A percentile compares a stretch with the other conserved stretches of the same genome.
Evolutionary conservation across 2,113 vertebrate species (phyloP).

Genomic region (Orthonyx spaldingii): DNA sequence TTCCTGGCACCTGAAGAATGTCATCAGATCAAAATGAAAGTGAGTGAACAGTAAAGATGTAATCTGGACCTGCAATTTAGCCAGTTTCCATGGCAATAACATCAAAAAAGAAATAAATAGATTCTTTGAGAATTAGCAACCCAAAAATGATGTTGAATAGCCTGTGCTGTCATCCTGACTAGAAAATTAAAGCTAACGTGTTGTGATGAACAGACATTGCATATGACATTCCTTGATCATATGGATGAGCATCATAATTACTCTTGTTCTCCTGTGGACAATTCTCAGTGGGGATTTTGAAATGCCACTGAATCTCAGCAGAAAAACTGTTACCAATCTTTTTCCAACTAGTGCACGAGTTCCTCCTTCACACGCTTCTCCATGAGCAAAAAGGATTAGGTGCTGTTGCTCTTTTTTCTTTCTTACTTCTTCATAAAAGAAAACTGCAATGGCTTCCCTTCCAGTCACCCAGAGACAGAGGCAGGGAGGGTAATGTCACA

Average conservation of each 20-base stretch:
- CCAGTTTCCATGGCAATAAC: slow-evolving; percentile 9
- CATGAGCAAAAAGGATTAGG: background rate
- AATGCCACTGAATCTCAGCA: background rate
- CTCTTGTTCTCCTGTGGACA: background rate
- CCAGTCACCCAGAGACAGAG: background rate
- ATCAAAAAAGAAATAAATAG: background rate
- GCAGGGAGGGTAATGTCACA: background rate
- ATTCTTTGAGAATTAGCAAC: background rate
- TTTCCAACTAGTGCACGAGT: background rate
- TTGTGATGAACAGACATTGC: background rate
- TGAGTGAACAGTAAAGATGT: background rate
- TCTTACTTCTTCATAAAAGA: background rate
- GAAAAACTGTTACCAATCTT: background rate
- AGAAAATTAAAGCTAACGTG: background rate
- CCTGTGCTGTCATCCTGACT: background rate
- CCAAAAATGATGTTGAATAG: background rate
- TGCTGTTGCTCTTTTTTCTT: background rate
- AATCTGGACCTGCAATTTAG: background rate
- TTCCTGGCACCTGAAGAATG: background rate
- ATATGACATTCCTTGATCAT: background rate
- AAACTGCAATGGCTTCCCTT: background rate
- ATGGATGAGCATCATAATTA: background rate
- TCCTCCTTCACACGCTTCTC: background rate
- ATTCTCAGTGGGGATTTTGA: background rate
- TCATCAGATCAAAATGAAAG: background rate